Conservation (phyloP, 2,888 invertebrate species). For the Nineta flava region DNA sequence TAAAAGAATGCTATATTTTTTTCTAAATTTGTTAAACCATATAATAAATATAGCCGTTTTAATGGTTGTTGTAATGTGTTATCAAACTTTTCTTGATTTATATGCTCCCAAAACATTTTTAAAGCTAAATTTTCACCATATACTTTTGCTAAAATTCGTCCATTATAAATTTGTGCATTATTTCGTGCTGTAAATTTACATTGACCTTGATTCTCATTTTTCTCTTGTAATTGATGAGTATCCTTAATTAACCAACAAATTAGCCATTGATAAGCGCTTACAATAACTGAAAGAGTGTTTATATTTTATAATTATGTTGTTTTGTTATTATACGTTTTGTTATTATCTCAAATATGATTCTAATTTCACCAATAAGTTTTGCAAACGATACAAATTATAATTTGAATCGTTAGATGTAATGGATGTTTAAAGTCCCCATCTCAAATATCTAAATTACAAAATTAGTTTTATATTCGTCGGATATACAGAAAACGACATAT, state of each 20-base stretch:
- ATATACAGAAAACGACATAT: no score
- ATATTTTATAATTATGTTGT: constrained; percentile 13
- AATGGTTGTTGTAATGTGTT: constrained; percentile 26
- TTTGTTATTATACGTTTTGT: constrained; percentile 1
- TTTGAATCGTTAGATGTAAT: no score
- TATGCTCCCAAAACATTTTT: constrained; percentile 31
- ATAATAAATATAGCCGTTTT: constrained; percentile 35
- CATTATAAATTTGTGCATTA: constrained; percentile 66
- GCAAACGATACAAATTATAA: no score
- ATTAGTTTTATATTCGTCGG: no score
- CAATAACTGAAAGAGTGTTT: constrained; percentile 47
- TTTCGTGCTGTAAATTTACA: constrained; percentile 64
- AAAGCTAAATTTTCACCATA: constrained; percentile 58
- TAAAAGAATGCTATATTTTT: constrained; percentile 44
- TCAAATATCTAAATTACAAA: no score
- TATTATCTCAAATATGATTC: neutral
- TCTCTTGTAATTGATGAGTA: constrained; percentile 44
- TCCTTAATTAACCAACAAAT: constrained; percentile 61
- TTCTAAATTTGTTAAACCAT: constrained; percentile 39
- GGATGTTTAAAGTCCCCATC: no score
- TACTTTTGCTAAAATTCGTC: constrained; percentile 54
- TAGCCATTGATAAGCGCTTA: constrained; percentile 66
- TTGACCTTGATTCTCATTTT: constrained; percentile 35
- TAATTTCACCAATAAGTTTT: no score
- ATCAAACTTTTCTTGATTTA: constrained; percentile 25